These are phyloP conservation scores for Diadegma fenestrale DNA, from an alignment of 2,888 invertebrate species.

Conservation along the genomic window DNA sequence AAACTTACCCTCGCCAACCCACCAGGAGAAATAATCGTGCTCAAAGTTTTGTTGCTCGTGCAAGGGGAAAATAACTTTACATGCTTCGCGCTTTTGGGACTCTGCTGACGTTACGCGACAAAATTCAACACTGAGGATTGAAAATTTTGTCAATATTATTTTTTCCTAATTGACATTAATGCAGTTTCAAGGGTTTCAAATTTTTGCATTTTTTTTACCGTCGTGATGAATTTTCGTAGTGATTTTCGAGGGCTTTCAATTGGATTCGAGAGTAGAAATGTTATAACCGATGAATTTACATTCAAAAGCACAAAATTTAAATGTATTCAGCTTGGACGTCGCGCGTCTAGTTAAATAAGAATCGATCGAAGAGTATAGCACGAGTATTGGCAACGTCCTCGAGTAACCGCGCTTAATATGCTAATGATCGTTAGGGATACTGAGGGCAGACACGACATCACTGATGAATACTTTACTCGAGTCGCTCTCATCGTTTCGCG, in stretches of 20 bases:
- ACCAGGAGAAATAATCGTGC: slow-evolving; percentile 8
- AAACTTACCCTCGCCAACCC: slow-evolving; percentile 17
- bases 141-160: background rate
- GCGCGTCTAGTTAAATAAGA: slow-evolving; percentile 34
- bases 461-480: slow-evolving; percentile 32
- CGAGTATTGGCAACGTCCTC: slow-evolving; percentile 22
- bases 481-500: slow-evolving; percentile 27
- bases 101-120: background rate
- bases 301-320: background rate
- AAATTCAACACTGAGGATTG: background rate
- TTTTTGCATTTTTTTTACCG: background rate
- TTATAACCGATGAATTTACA: slow-evolving; percentile 8
- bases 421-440: slow-evolving; percentile 48
- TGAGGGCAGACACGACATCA: slow-evolving; percentile 25
- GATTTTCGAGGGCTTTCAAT: background rate
- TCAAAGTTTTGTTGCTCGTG: slow-evolving; percentile 1
- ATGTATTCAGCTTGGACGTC: slow-evolving; percentile 14
- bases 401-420: slow-evolving; percentile 53
- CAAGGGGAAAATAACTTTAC: slow-evolving; percentile 2
- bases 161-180: background rate
- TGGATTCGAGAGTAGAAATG: background rate
- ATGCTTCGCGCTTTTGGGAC: background rate
- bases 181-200: background rate
- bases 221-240: background rate
- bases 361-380: slow-evolving; percentile 26